A percentile compares a stretch with the other conserved stretches of the same genome.
Evolutionary conservation across 2,888 invertebrate species (phyloP).

Genomic region (Pachliopta kotzebuea): DNA sequence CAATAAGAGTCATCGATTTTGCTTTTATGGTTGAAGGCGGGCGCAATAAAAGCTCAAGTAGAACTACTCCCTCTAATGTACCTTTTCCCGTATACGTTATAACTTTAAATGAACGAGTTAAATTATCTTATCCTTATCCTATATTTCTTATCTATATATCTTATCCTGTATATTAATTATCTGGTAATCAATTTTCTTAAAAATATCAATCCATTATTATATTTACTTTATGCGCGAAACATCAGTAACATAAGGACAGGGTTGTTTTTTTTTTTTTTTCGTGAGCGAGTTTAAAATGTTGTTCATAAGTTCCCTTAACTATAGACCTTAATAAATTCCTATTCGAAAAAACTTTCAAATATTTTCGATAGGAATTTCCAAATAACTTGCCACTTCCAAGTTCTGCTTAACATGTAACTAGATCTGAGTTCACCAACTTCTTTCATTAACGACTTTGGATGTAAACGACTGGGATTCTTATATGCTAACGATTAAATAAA

Average conservation of each 20-base stretch:
- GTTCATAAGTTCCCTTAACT: background rate
- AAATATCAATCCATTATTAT: background rate
- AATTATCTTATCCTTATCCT: too few species aligned
- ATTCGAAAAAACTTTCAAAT: background rate
- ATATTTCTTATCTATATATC: too few species aligned
- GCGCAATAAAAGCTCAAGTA: constrained; percentile 38
- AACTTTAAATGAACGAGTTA: background rate
- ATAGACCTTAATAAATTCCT: background rate
- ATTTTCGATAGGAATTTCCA: background rate
- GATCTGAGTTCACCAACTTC: background rate
- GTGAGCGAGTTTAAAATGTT: background rate
- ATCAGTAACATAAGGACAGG: too few species aligned
- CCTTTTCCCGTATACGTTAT: constrained; percentile 8
- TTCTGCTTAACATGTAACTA: background rate
- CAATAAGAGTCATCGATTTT: constrained; percentile 51
- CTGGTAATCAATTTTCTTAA: background rate
- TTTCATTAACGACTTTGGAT: too few species aligned
- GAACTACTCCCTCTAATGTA: constrained; percentile 37
- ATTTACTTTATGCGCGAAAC: too few species aligned
- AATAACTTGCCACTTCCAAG: background rate
- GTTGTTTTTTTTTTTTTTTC: too few species aligned
- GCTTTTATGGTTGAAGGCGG: constrained; percentile 47
- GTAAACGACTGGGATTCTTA: too few species aligned
- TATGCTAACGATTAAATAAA: too few species aligned
- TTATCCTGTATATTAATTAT: too few species aligned